Evolutionary conservation across 2,888 invertebrate species (phyloP).

Genomic region (Dicyrtoma fusca): DNA sequence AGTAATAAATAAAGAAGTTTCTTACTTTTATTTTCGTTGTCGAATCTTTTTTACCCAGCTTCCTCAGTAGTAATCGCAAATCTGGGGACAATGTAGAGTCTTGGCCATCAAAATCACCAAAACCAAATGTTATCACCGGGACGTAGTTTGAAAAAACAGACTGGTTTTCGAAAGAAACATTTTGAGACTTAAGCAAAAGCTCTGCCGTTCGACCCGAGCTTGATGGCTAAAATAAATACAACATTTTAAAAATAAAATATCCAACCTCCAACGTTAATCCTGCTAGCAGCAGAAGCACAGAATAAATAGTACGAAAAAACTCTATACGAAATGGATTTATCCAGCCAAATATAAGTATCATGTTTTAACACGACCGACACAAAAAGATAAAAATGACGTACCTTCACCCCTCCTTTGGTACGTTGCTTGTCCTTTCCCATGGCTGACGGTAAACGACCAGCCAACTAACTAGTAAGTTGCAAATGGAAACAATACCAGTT

Average conservation of each 20-base stretch:
- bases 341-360: no score
- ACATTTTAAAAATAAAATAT: constrained; percentile 5
- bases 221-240: constrained; percentile 72
- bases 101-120: constrained; percentile 18
- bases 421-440: constrained; percentile 38
- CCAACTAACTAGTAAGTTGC: no score
- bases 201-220: constrained; percentile 89
- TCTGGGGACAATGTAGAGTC: constrained; percentile 45
- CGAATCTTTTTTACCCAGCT: constrained; percentile 53
- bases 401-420: constrained; percentile 34
- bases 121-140: constrained; percentile 11
- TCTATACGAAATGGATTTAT: no score
- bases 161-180: constrained; percentile 36
- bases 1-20: no score
- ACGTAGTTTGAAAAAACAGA: constrained; percentile 26
- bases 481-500: no score
- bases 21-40: constrained; percentile 53
- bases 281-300: no score
- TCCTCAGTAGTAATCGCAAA: constrained; percentile 48
- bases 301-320: no score
- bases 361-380: no score
- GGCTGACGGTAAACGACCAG: constrained; percentile 41
- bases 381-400: no score
- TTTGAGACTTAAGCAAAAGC: constrained; percentile 65
- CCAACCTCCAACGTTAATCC: no score